These are phyloP conservation scores for Pholis gunnellus DNA, from an alignment of 2,113 vertebrate species.

Conservation along the genomic window DNA sequence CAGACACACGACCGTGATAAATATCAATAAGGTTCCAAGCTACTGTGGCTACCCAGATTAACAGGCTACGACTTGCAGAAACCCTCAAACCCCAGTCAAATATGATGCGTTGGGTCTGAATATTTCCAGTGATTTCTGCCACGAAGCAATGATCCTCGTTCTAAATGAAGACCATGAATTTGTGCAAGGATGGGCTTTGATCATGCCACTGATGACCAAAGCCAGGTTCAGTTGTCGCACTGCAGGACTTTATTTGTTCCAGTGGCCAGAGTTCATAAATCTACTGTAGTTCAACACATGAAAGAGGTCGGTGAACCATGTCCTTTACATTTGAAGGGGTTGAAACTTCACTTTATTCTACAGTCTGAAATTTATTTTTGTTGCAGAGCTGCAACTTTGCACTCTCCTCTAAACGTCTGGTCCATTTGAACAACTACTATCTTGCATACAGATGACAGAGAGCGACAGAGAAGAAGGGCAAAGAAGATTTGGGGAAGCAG, in stretches of 20 bases:
- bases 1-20: constrained; percentile 74
- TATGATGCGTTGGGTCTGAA: constrained; percentile 59
- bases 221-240: constrained; percentile 24
- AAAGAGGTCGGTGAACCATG: constrained; percentile 34
- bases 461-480: neutral
- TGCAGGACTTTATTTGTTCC: constrained; percentile 38
- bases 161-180: constrained; percentile 52
- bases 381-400: neutral
- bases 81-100: constrained; percentile 57
- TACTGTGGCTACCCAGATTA: constrained; percentile 71
- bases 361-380: constrained; percentile 11
- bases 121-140: constrained; percentile 52
- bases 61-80: constrained; percentile 58
- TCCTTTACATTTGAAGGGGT: constrained; percentile 17
- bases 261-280: constrained; percentile 51
- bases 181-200: constrained; percentile 42
- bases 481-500: neutral
- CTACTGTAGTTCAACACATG: constrained; percentile 10
- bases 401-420: constrained; percentile 16
- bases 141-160: constrained; percentile 26
- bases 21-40: constrained; percentile 61
- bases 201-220: constrained; percentile 49
- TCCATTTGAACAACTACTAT: constrained; percentile 20
- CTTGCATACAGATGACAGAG: neutral
- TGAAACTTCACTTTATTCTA: constrained; percentile 13